A percentile compares a stretch with the other conserved stretches of the same genome.
Conservation (phyloP, 2,113 vertebrate species). For the Nyctibius bracteatus region DNA sequence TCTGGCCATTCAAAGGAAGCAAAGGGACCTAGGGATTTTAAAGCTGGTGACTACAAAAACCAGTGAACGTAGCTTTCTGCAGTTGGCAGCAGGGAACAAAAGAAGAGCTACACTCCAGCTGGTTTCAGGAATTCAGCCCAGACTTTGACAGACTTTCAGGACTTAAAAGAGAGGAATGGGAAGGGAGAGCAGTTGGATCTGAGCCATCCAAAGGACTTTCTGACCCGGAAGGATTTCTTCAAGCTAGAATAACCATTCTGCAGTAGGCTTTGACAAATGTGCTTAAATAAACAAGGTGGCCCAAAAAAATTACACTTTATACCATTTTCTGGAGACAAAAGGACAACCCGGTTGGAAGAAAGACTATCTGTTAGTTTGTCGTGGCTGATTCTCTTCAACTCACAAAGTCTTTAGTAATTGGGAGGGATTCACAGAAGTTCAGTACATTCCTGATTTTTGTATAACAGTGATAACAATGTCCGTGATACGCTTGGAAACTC, state of each 20-base stretch:
- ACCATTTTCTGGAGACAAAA: constrained; percentile 43
- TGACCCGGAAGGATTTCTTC: constrained; percentile 61
- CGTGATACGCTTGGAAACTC: not conserved
- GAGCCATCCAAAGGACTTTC: constrained; percentile 42
- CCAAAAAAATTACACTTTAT: not conserved
- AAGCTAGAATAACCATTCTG: constrained; percentile 16
- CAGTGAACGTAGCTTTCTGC: constrained; percentile 5
- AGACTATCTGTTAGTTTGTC: constrained; percentile 41
- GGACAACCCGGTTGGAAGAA: constrained; percentile 2
- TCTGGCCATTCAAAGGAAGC: constrained; percentile 47
- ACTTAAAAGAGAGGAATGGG: constrained; percentile 43
- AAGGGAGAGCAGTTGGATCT: constrained; percentile 11
- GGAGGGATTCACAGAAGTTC: constrained; percentile 16
- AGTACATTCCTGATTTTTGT: constrained; percentile 11
- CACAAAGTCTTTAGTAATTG: not conserved
- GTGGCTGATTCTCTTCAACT: not conserved
- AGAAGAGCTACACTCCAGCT: constrained; percentile 59
- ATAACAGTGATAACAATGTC: not conserved
- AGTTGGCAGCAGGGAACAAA: constrained; percentile 57
- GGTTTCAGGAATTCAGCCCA: constrained; percentile 59
- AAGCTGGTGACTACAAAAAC: constrained; percentile 46
- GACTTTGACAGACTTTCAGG: constrained; percentile 42
- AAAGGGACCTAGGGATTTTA: constrained; percentile 43
- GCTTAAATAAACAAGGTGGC: constrained; percentile 29
- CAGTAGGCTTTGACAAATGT: not conserved